Percentiles rank a stretch among this genome's conserved stretches.
These are phyloP conservation scores for Branchipolynoe longqiensis DNA, from an alignment of 2,888 invertebrate species.

Conservation along the genomic window DNA sequence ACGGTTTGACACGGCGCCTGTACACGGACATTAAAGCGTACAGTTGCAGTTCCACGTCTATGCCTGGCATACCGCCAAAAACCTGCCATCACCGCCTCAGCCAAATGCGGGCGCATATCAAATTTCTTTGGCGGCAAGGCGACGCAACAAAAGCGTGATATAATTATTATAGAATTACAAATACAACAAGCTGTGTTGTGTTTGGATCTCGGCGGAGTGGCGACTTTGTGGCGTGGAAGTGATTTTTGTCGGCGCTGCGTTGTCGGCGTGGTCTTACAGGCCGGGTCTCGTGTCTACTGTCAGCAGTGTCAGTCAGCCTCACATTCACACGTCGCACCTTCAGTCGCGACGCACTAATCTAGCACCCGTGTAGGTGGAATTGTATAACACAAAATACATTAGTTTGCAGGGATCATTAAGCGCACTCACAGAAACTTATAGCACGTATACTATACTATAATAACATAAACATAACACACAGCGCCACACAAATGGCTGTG, in stretches of 20 bases:
- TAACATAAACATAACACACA: no score
- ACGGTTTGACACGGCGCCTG: constrained; percentile 36
- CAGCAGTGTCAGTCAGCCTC: no score
- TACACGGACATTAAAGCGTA: constrained; percentile 24
- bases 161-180: constrained; percentile 51
- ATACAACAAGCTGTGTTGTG: constrained; percentile 32
- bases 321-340: no score
- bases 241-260: constrained; percentile 18
- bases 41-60: constrained; percentile 34
- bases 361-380: no score
- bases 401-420: no score
- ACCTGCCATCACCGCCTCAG: neutral
- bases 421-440: no score
- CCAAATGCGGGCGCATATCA: neutral
- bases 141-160: constrained; percentile 42
- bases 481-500: no score
- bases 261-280: constrained; percentile 2
- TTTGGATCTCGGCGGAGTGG: neutral
- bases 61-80: neutral
- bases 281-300: no score
- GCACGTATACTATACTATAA: no score
- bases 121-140: constrained; percentile 41
- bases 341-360: no score
- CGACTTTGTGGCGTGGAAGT: neutral
- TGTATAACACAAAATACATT: no score